phyloP scores from a whole-genome alignment of 2,888 invertebrate genomes.

The Cartodere bifasciata region DNA sequence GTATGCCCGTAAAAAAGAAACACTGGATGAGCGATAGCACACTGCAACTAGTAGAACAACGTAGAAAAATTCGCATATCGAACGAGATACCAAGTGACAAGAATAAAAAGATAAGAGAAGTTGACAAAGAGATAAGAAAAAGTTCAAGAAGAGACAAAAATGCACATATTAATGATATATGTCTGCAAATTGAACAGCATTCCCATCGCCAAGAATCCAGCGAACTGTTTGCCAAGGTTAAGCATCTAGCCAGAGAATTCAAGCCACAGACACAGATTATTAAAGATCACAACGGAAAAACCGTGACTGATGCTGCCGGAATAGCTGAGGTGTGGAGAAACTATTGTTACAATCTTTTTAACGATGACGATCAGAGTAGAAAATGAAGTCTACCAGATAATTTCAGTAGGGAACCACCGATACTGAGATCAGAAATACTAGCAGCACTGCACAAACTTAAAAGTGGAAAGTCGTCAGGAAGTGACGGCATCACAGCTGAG shows the following conservation, averaged over 20 bases:
- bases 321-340: slow-evolving; percentile 6
- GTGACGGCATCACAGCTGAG: slow-evolving; percentile 7
- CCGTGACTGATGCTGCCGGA: slow-evolving; percentile 4
- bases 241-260: slow-evolving; percentile 5
- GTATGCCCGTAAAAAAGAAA: too few relatives aligned
- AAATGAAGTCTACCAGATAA: slow-evolving; percentile 1
- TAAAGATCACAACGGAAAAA: slow-evolving; percentile 1
- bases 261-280: slow-evolving; percentile 8
- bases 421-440: slow-evolving; percentile 5
- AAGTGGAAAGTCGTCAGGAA: too few relatives aligned
- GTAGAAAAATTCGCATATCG: slow-evolving; percentile 4
- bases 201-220: slow-evolving; percentile 4
- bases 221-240: slow-evolving; percentile 5
- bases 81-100: slow-evolving; percentile 3
- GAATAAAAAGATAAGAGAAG: slow-evolving; percentile 1
- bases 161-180: slow-evolving; percentile 7
- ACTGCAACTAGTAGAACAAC: slow-evolving; percentile 6
- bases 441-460: slow-evolving; percentile 4
- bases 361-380: slow-evolving; percentile 1
- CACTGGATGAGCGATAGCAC: slow-evolving; percentile 8
- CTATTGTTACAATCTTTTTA: slow-evolving; percentile 6
- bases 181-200: slow-evolving; percentile 6
- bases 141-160: slow-evolving; percentile 6
- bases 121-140: slow-evolving; percentile 3
- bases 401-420: slow-evolving; percentile 6